Evolutionary conservation across 1,140 invertebrate species (phyloP), one percentile per base, ranked within the genome.

Genomic region (Brachionus koreanus): DNA sequence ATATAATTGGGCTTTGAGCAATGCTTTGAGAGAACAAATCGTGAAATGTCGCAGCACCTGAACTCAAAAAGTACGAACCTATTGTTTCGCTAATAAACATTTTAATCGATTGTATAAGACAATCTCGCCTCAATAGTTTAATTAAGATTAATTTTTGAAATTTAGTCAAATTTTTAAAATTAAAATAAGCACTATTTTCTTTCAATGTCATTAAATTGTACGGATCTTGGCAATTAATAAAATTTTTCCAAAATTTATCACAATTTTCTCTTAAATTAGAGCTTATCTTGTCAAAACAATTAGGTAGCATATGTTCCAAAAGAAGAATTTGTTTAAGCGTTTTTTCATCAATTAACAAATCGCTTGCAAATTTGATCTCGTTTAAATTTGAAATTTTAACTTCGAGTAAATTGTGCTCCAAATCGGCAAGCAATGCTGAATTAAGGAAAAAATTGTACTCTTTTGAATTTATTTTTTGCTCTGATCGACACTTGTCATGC

Each of bases 1-100:
- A 88, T 42, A 89, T 86, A 5, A 89, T 84, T 6, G 88, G 88
- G 25, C 87, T 86, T 83, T 86, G 86, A 63, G 83, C 85, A 69
- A 83, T 85, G 6, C 76, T 79, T 25, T 87, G 87, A 39, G 85
- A 83, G 81, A 85, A 88, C 29, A 88, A 85, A 82, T 88, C 87
- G 63, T 86, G 86, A n/a, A 88, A 16, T 43, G 67, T 63, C 6
- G 83, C n/a, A 33, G 39, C 46, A 46, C 86, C 85, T 6, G 86
- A 85, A 6, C 86, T 85, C n/a, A 87, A 83, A 77, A 86, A 88
- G 25, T 82, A 85, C 13, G 67, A 74, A 25, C 86, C 86, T 42
- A 88, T 83, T 63, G 86, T 86, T 25, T 86, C 84, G 29, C 85
- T 69, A 5, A 88, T 85, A 85, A 87, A 88, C 35, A 83, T 69